Conservation (phyloP, 1,140 invertebrate species). For the Diuraphis noxia region DNA sequence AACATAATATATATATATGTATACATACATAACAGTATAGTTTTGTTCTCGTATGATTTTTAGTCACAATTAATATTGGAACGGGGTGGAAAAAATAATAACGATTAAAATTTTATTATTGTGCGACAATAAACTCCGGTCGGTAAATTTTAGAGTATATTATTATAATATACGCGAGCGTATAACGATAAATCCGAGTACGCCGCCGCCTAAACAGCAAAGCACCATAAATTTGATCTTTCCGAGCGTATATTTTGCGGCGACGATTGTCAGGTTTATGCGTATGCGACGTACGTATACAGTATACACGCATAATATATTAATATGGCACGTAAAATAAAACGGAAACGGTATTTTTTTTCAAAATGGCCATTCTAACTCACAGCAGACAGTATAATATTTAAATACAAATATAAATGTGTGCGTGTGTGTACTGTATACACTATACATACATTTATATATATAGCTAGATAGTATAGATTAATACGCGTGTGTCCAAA, state of each 20-base stretch:
- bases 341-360: constrained; percentile 21
- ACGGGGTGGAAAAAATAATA: neutral
- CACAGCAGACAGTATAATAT: neutral
- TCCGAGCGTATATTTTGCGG: neutral
- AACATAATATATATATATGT: neutral
- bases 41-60: neutral
- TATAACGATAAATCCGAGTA: constrained; percentile 5
- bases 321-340: neutral
- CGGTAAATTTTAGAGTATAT: constrained; percentile 26
- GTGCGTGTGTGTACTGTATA: neutral
- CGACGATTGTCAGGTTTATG: neutral
- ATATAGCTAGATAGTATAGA: neutral
- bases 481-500: neutral
- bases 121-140: constrained; percentile 40
- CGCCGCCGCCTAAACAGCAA: neutral
- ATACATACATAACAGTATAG: neutral
- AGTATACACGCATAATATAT: neutral
- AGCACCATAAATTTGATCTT: neutral
- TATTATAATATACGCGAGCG: neutral
- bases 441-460: neutral
- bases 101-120: neutral
- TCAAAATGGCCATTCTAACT: constrained; percentile 23
- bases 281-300: neutral
- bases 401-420: neutral
- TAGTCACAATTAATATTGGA: neutral